These are phyloP conservation scores for Micoletzkya japonica DNA, from an alignment of 2,888 invertebrate genomes.

Conservation along the genomic window DNA sequence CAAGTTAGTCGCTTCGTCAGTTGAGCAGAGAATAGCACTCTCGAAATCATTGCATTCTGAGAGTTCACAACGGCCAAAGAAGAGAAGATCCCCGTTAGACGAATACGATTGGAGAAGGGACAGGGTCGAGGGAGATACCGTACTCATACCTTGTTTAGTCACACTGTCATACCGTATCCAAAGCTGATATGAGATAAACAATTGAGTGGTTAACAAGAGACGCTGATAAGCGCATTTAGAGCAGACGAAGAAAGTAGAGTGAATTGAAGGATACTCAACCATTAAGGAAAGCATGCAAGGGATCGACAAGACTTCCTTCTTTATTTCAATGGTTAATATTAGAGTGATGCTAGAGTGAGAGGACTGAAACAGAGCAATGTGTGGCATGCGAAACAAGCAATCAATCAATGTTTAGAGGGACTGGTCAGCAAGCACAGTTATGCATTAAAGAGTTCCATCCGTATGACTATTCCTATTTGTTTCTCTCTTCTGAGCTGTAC, in stretches of 20 bases:
- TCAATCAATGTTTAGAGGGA: too few relatives aligned
- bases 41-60: conserved; percentile 18
- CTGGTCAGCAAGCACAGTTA: conserved; percentile 4
- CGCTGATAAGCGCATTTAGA: too few relatives aligned
- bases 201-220: too few relatives aligned
- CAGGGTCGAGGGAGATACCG: too few relatives aligned
- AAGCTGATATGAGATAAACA: too few relatives aligned
- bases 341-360: too few relatives aligned
- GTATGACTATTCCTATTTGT: too few relatives aligned
- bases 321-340: neutral
- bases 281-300: neutral
- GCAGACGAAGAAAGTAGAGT: neutral
- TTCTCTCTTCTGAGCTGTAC: too few relatives aligned
- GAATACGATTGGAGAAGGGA: too few relatives aligned
- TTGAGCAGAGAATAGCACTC: neutral
- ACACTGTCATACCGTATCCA: too few relatives aligned
- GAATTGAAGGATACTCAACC: neutral
- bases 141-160: too few relatives aligned
- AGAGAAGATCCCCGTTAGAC: conserved; percentile 13
- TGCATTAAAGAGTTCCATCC: too few relatives aligned
- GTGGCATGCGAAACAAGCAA: neutral
- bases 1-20: neutral
- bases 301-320: neutral
- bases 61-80: conserved; percentile 24
- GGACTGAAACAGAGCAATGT: neutral